Percentiles rank a stretch among this genome's conserved stretches.
These are phyloP conservation scores for Geotrypetes seraphini DNA, from an alignment of 2,797 vertebrate species.

Conservation along the genomic window DNA sequence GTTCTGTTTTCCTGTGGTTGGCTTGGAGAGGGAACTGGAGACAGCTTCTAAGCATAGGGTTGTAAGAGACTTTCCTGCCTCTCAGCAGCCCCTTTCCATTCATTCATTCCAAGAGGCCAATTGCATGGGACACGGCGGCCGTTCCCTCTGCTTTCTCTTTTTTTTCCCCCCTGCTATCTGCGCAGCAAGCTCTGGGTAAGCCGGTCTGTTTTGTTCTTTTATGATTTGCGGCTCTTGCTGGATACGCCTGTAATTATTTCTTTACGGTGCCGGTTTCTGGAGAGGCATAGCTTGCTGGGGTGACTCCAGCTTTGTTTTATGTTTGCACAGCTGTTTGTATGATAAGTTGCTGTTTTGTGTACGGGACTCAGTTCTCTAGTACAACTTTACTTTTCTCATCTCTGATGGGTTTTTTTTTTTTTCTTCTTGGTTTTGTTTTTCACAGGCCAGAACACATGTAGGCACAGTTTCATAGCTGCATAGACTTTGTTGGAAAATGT, in stretches of 20 bases:
- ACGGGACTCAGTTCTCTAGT: too few relatives aligned
- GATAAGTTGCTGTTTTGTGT: slow-evolving; percentile 12
- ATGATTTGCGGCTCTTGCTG: slow-evolving; percentile 27
- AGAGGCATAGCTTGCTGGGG: slow-evolving; percentile 36
- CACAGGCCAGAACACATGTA: too few relatives aligned
- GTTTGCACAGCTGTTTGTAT: slow-evolving; percentile 33
- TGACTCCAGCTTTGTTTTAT: slow-evolving; percentile 42
- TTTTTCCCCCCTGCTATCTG: slow-evolving; percentile 33
- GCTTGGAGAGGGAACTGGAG: slow-evolving; percentile 51
- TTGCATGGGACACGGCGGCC: slow-evolving; percentile 35
- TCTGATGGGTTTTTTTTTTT: too few relatives aligned
- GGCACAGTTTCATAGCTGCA: too few relatives aligned
- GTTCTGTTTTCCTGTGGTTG: slow-evolving; percentile 39
- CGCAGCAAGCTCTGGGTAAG: slow-evolving; percentile 39
- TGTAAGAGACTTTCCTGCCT: slow-evolving; percentile 39
- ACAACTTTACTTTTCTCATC: slow-evolving; percentile 22
- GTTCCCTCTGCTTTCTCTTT: slow-evolving; percentile 31
- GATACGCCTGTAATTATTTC: slow-evolving; percentile 34
- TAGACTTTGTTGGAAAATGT: too few relatives aligned
- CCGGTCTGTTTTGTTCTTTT: slow-evolving; percentile 23
- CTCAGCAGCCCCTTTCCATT: too few relatives aligned
- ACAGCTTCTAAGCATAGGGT: slow-evolving; percentile 45
- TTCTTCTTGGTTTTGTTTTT: too few relatives aligned
- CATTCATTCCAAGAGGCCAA: too few relatives aligned
- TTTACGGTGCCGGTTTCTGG: slow-evolving; percentile 9